A percentile compares a stretch with the other conserved stretches of the same genome.
These are phyloP conservation scores for Iphiclides podalirius DNA, from an alignment of 2,888 invertebrate genomes.

Conservation along the genomic window DNA sequence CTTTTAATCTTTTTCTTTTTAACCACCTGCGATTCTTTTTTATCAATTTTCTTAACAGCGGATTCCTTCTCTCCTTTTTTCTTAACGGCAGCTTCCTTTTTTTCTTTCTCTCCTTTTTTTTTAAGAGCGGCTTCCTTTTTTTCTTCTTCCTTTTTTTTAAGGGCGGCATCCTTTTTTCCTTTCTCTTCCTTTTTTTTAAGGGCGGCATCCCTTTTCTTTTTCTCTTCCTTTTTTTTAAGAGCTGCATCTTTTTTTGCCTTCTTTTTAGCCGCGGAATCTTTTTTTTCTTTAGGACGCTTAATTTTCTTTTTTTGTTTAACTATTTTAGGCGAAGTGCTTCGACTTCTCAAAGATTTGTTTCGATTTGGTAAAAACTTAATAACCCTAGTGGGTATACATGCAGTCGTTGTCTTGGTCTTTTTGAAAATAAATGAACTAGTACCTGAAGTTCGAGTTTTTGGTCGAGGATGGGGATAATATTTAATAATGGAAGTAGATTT, in stretches of 20 bases:
- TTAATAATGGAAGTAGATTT: slow-evolving; percentile 10
- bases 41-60: too few species aligned
- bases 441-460: not conserved
- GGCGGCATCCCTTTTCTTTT: not conserved
- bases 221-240: not conserved
- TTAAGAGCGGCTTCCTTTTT: too few species aligned
- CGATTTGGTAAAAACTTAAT: slow-evolving; percentile 12
- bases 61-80: too few species aligned
- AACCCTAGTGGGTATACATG: not conserved
- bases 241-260: not conserved
- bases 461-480: slow-evolving; percentile 7
- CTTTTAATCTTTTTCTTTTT: not conserved
- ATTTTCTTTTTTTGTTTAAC: not conserved
- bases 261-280: not conserved
- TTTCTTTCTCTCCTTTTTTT: too few species aligned
- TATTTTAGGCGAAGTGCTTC: not conserved
- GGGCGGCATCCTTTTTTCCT: not conserved
- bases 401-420: not conserved
- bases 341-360: too few species aligned
- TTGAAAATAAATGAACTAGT: not conserved
- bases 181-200: not conserved
- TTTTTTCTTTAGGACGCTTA: not conserved
- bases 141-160: not conserved
- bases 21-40: not conserved
- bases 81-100: too few species aligned